phyloP scores from a whole-genome alignment of 2,888 invertebrate genomes.

The Chymomyza amoena region DNA sequence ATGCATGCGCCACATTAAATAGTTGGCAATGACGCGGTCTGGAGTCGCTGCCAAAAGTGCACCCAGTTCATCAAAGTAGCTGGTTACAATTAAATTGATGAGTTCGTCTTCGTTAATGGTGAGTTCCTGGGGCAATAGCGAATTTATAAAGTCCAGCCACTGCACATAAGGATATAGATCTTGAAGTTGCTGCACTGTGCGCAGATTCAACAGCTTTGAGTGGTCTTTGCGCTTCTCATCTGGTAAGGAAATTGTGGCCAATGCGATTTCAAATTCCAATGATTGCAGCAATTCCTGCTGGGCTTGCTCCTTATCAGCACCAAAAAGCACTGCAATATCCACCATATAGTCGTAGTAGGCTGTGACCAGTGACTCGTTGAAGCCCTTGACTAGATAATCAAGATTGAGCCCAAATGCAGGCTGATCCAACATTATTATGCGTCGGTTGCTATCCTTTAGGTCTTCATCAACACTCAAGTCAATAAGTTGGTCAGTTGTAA shows the following conservation, averaged over 20 bases:
- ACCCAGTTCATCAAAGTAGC: conserved; percentile 87
- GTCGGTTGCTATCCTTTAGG: conserved; percentile 90
- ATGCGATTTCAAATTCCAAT: conserved; percentile 90
- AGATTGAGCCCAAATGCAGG: conserved; percentile 90
- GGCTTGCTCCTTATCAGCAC: conserved; percentile 86
- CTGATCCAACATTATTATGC: conserved; percentile 93
- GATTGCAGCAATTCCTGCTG: conserved; percentile 87
- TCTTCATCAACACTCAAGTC: conserved; percentile 94
- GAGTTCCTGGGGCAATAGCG: conserved; percentile 84
- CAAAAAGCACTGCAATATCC: conserved; percentile 90
- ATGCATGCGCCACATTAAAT: conserved; percentile 94
- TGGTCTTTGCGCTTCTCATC: conserved; percentile 94
- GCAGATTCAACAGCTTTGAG: conserved; percentile 93
- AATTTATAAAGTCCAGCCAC: conserved; percentile 88
- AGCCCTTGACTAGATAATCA: conserved; percentile 90
- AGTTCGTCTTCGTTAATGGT: conserved; percentile 84
- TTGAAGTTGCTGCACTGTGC: conserved; percentile 89
- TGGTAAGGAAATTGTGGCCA: conserved; percentile 94
- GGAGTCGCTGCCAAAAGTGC: conserved; percentile 81
- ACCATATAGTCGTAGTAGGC: conserved; percentile 94
- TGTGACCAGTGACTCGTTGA: conserved; percentile 89
- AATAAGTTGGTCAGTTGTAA: conserved; percentile 84
- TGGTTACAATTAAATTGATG: conserved; percentile 91
- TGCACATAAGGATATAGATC: conserved; percentile 83
- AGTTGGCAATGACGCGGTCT: conserved; percentile 89